Evolutionary conservation across 2,797 vertebrate species (phyloP).

Genomic region (Falco novaeseelandiae): DNA sequence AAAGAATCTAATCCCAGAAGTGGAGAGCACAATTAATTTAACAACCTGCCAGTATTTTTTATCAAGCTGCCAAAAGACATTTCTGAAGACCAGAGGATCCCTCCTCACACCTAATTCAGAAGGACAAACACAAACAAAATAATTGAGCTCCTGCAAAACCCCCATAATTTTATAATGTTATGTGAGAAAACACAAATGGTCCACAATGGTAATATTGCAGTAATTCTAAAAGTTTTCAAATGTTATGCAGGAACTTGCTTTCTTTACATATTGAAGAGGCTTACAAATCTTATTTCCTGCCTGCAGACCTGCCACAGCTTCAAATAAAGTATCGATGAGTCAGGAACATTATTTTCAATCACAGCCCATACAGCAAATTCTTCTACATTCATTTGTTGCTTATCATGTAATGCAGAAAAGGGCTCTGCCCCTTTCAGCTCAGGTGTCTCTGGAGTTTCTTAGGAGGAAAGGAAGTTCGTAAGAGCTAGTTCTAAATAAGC

Average conservation of each 20-base stretch:
- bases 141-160: not conserved
- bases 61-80: not conserved
- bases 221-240: not conserved
- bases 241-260: not conserved
- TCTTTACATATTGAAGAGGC: not conserved
- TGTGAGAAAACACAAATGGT: not conserved
- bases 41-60: not conserved
- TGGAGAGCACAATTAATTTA: not conserved
- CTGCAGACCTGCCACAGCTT: not conserved
- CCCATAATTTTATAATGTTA: not conserved
- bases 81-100: not conserved
- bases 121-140: not conserved
- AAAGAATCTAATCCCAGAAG: not conserved
- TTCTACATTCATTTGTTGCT: not conserved
- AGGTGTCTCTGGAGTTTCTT: not conserved
- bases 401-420: not conserved
- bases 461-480: not conserved
- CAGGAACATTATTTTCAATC: not conserved
- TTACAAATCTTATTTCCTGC: not conserved
- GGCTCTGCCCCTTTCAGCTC: not conserved
- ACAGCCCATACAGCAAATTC: not conserved
- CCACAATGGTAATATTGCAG: not conserved
- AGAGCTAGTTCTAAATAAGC: not conserved
- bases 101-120: not conserved
- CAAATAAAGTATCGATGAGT: not conserved